phyloP scores from a whole-genome alignment of 2,797 vertebrate species.

The Crocidura indochinensis region DNA sequence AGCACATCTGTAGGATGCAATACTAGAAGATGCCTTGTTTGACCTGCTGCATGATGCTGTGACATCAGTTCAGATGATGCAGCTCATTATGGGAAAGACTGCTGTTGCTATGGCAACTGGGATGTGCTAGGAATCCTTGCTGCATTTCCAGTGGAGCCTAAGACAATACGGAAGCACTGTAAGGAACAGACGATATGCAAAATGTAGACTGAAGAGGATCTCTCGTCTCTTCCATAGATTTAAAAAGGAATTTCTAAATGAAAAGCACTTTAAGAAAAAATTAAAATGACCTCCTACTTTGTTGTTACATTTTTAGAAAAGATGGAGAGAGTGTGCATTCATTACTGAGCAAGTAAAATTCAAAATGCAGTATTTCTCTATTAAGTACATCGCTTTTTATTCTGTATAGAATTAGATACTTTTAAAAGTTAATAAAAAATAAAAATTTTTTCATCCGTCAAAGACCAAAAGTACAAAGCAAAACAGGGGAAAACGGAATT shows the following conservation, averaged over 20 bases:
- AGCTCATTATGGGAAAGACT: constrained; percentile 95
- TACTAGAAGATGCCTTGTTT: constrained; percentile 94
- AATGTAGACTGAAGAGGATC: constrained; percentile 79
- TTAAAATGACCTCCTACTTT: constrained; percentile 59
- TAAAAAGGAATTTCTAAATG: constrained; percentile 72
- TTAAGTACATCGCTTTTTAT: constrained; percentile 42
- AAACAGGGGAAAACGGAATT: constrained; percentile 7
- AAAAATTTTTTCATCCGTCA: constrained; percentile 65
- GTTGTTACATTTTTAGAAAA: constrained; percentile 60
- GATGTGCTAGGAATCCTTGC: constrained; percentile 96
- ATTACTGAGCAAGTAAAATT: constrained; percentile 71
- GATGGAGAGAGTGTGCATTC: constrained; percentile 8
- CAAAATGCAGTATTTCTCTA: constrained; percentile 51
- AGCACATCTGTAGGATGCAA: constrained; percentile 93
- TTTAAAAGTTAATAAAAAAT: constrained; percentile 66
- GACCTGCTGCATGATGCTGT: constrained; percentile 96
- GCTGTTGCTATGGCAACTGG: constrained; percentile 97
- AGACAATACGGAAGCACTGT: constrained; percentile 92
- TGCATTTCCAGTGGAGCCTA: constrained; percentile 93
- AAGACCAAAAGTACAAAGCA: constrained; percentile 60
- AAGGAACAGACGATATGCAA: constrained; percentile 89
- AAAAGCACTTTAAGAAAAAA: constrained; percentile 56
- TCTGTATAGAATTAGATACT: constrained; percentile 23
- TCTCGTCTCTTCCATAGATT: constrained; percentile 78
- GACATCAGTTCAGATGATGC: constrained; percentile 96